These are phyloP conservation scores for Rhinella marina DNA, from an alignment of 2,797 vertebrate species.

Conservation along the genomic window DNA sequence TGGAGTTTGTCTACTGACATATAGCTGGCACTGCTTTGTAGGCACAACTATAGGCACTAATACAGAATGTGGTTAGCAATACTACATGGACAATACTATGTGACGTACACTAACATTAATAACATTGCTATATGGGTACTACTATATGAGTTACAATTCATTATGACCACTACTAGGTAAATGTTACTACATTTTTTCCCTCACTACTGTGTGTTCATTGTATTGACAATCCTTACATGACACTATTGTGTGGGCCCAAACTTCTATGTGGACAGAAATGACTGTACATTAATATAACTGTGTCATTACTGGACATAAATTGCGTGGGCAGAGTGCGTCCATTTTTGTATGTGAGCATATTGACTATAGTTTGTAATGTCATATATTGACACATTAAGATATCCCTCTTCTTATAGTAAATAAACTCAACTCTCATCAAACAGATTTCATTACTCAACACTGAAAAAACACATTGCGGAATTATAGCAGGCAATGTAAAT, in stretches of 20 bases:
- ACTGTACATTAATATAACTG: too few species aligned
- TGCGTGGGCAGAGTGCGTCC: neutral
- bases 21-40: neutral
- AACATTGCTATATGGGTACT: neutral
- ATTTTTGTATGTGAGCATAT: neutral
- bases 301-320: neutral
- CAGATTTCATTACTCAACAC: too few species aligned
- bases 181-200: neutral
- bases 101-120: neutral
- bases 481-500: neutral
- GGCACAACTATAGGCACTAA: neutral
- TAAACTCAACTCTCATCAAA: too few species aligned
- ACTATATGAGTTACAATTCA: neutral
- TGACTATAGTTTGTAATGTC: neutral
- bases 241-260: neutral
- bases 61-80: neutral
- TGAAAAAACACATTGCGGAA: neutral
- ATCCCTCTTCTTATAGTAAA: neutral
- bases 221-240: neutral
- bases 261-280: too few species aligned
- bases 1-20: neutral
- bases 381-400: neutral
- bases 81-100: neutral
- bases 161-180: neutral
- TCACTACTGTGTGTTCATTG: neutral